phyloP scores from a whole-genome alignment of 2,113 vertebrate genomes.

The Silurus meridionalis region DNA sequence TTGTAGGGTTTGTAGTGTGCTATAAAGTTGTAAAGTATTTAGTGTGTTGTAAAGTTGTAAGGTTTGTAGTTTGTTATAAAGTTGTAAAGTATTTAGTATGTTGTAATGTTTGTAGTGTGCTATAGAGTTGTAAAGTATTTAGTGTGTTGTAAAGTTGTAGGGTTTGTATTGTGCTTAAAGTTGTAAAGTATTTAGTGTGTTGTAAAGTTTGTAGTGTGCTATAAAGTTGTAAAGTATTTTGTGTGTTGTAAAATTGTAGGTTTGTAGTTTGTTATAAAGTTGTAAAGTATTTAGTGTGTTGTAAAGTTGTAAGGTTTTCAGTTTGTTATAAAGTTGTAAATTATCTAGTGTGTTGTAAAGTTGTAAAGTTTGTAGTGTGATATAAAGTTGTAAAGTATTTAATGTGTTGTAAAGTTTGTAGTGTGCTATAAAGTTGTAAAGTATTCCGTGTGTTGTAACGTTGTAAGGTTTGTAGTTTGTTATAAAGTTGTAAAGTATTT shows the following conservation, averaged over 20 bases:
- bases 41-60: background rate
- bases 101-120: background rate
- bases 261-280: no score
- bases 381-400: background rate
- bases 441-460: background rate
- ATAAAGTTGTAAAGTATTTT: no score
- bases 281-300: background rate
- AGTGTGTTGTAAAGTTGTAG: background rate
- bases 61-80: background rate
- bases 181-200: no score
- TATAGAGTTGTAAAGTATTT: background rate
- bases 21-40: background rate
- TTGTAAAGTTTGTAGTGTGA: background rate
- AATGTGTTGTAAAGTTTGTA: background rate
- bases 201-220: background rate
- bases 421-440: background rate
- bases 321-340: background rate
- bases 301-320: background rate
- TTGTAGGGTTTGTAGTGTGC: background rate
- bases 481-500: background rate
- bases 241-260: no score
- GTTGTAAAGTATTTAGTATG: background rate
- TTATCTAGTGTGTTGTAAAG: background rate
- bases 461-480: background rate
- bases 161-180: background rate